These are phyloP conservation scores for Euleptes europaea DNA, from an alignment of 2,113 vertebrate species.

Conservation along the genomic window DNA sequence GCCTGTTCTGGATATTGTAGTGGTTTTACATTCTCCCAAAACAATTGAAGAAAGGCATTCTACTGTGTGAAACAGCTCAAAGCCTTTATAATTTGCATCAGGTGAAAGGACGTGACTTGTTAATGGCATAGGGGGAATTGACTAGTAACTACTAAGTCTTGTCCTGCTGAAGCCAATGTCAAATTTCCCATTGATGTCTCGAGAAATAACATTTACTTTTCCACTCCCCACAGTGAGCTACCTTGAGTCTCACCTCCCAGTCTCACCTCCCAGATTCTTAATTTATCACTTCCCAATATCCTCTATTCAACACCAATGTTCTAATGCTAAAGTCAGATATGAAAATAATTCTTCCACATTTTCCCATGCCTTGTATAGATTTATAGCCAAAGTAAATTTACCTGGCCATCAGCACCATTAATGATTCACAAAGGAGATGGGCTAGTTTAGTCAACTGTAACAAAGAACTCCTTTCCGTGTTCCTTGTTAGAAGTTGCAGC, in stretches of 20 bases:
- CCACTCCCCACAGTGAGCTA: neutral
- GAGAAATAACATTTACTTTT: neutral
- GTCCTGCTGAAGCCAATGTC: neutral
- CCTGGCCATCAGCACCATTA: slow-evolving; percentile 59
- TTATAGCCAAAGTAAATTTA: slow-evolving; percentile 64
- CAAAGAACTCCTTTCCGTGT: slow-evolving; percentile 59
- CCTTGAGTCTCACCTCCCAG: slow-evolving; percentile 1
- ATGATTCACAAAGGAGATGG: slow-evolving; percentile 70
- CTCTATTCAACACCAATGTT: slow-evolving; percentile 20
- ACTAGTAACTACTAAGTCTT: neutral
- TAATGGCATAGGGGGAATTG: neutral
- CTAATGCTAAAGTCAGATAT: slow-evolving; percentile 50
- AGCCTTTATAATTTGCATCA: neutral
- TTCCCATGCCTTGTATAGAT: slow-evolving; percentile 67
- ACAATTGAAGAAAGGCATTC: no score
- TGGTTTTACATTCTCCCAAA: neutral
- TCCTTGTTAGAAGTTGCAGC: slow-evolving; percentile 41
- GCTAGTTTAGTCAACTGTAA: slow-evolving; percentile 61
- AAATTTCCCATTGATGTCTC: neutral
- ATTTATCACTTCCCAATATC: slow-evolving; percentile 21
- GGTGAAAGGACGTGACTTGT: neutral
- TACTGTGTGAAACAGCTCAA: neutral
- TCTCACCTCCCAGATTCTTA: slow-evolving; percentile 18
- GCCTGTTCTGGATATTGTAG: no score
- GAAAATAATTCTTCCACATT: slow-evolving; percentile 63